A percentile compares a stretch with the other conserved stretches of the same genome.
phyloP scores from a whole-genome alignment of 35 echinoderm and acorn worm genomes.

The Stichopus chloronotus region DNA sequence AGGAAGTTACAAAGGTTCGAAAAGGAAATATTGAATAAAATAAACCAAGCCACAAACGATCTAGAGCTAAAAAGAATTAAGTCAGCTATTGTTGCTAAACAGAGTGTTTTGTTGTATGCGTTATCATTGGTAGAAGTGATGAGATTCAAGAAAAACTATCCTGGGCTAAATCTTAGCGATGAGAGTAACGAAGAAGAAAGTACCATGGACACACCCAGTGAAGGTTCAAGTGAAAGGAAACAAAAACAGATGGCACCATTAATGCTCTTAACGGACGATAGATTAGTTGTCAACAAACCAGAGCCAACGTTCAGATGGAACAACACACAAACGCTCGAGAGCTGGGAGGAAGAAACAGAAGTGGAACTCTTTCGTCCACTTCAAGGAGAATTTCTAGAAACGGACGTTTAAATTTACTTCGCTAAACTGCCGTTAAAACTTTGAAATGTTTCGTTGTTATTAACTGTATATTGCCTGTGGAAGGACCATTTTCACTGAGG shows the following conservation, averaged over 20 bases:
- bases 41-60: conserved; percentile 15
- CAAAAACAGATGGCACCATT: background rate
- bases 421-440: background rate
- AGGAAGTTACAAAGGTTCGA: conserved; percentile 18
- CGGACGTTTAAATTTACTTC: background rate
- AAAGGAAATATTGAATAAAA: conserved; percentile 18
- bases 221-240: background rate
- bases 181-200: background rate
- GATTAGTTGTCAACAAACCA: conserved; percentile 3
- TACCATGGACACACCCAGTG: background rate
- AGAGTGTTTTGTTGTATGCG: conserved; percentile 36
- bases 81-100: background rate
- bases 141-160: background rate
- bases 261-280: background rate
- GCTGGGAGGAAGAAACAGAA: background rate
- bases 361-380: background rate
- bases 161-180: background rate
- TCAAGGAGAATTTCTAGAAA: background rate
- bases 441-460: background rate
- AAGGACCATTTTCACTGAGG: no score
- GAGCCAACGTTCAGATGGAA: conserved; percentile 16
- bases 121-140: conserved; percentile 23
- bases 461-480: background rate
- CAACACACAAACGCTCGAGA: background rate
- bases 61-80: conserved; percentile 17